Conservation (phyloP, 2,113 vertebrate species). For the Malurus alboscapulatus region DNA sequence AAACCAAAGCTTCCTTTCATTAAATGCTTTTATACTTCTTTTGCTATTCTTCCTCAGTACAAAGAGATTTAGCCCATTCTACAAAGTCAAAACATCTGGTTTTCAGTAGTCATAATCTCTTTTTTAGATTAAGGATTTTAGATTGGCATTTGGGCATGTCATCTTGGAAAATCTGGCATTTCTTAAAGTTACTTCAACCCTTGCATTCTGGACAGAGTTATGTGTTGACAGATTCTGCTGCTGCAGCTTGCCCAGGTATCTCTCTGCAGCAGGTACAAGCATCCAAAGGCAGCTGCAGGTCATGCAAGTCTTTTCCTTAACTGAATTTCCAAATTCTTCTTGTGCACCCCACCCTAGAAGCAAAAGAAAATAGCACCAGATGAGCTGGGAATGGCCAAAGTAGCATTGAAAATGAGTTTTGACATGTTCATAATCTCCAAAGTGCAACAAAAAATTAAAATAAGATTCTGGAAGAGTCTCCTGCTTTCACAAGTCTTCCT, state of each 20-base stretch:
- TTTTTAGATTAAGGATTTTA: background rate
- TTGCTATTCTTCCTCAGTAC: background rate
- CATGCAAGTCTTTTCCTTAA: background rate
- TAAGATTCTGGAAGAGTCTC: background rate
- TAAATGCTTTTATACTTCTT: background rate
- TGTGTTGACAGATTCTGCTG: background rate
- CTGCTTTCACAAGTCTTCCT: background rate
- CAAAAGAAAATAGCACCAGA: background rate
- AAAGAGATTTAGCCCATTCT: background rate
- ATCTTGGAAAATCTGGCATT: background rate
- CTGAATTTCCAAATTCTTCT: background rate
- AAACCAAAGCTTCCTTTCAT: background rate
- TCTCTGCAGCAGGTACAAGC: background rate
- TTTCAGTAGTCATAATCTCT: background rate
- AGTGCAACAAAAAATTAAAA: background rate
- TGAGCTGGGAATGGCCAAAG: background rate
- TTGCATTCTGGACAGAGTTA: background rate
- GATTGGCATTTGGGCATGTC: background rate
- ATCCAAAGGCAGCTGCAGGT: background rate
- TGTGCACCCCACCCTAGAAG: background rate
- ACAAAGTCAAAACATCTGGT: background rate
- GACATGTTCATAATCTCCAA: background rate
- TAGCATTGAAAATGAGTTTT: background rate
- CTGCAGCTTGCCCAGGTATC: background rate
- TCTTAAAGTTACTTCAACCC: background rate